Base-by-base conservation (phyloP, 2,797 vertebrate species). In the Chaetophractus vellerosus region DNA sequence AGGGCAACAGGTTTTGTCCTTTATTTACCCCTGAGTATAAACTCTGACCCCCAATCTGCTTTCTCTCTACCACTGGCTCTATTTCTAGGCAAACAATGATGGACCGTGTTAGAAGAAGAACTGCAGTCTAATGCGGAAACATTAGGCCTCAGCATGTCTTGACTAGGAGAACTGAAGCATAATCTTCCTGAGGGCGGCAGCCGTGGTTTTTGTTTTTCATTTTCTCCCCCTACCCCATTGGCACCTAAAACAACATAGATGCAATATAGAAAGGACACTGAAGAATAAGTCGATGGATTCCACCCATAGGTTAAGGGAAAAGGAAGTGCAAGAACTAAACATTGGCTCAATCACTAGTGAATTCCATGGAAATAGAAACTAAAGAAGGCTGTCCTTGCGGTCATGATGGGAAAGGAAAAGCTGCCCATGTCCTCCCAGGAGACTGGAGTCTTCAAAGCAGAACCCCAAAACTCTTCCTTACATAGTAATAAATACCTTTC, bases 381-480 rank as follows among this genome's bases (percentile, higher is more conserved):
- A 82, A 63, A 55, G 41, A 1, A 69, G 63, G 3, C 31, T 50
- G 6, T 61, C 6, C n/a, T 48, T 68, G 19, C n/a, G 52, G 12
- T 38, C 85, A 66, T 6, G 26, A 57, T 23, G 75, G 88, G 68
- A 78, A 0, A 55, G 55, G 10, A 93, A 85, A 94, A 48, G 71
- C 4, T 68, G 55, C n/a, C 72, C 19, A 0, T 52, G 5, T 69
- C 19, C 91, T 64, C 38, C 41, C 36, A 89, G 87, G 63, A 94
- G 0, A 18, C 9, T 83, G 33, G 88, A 97, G 68, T 86, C 24
- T 95, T 97, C 87, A 36, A 94, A 78, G 0, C 81, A 71, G 74
- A 93, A 63, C 36, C 19, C 52, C 91, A 0, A 57, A 66, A 83
- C 9, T 97, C 72, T 48, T 41, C 88, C 96, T 97, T 93, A 82